Percentiles rank a stretch among this genome's conserved stretches.
Conservation (phyloP, 2,113 vertebrate genomes). For the Bufo bufo region DNA sequence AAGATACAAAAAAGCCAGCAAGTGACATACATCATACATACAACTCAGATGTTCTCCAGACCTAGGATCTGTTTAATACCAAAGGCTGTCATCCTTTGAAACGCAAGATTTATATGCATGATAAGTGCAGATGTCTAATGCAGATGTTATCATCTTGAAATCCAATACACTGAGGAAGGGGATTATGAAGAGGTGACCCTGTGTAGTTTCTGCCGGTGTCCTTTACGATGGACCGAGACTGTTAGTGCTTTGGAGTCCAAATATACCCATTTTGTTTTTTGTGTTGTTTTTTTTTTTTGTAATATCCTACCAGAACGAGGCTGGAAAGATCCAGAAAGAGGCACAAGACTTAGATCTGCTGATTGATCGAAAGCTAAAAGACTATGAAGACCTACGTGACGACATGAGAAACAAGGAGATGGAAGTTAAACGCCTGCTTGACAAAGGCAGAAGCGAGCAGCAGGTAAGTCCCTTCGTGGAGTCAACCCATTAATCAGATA, state of each 20-base stretch:
- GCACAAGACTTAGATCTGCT: slow-evolving; percentile 86
- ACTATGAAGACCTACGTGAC: slow-evolving; percentile 89
- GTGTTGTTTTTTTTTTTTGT: slow-evolving; percentile 39
- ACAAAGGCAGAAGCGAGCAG: slow-evolving; percentile 93
- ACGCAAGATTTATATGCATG: neutral
- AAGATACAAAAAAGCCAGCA: too few relatives aligned
- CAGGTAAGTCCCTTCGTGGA: slow-evolving; percentile 79
- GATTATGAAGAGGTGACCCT: too few relatives aligned
- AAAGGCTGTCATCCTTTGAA: neutral
- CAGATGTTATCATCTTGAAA: neutral
- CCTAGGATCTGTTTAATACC: neutral
- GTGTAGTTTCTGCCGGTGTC: too few relatives aligned
- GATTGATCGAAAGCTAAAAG: slow-evolving; percentile 88
- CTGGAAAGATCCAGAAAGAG: slow-evolving; percentile 91
- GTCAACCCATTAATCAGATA: too few relatives aligned
- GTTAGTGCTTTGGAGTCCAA: too few relatives aligned
- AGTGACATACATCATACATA: too few relatives aligned
- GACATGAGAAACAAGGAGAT: slow-evolving; percentile 89
- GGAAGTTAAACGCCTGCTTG: slow-evolving; percentile 91
- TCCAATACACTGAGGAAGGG: too few relatives aligned
- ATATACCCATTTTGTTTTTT: too few relatives aligned
- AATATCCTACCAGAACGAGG: slow-evolving; percentile 76
- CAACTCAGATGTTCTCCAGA: neutral
- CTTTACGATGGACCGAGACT: neutral
- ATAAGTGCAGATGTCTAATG: neutral